Percentiles rank a stretch among this genome's conserved stretches.
Evolutionary conservation across 2,113 vertebrate species (phyloP).

Genomic region (Corvus moneduloides): DNA sequence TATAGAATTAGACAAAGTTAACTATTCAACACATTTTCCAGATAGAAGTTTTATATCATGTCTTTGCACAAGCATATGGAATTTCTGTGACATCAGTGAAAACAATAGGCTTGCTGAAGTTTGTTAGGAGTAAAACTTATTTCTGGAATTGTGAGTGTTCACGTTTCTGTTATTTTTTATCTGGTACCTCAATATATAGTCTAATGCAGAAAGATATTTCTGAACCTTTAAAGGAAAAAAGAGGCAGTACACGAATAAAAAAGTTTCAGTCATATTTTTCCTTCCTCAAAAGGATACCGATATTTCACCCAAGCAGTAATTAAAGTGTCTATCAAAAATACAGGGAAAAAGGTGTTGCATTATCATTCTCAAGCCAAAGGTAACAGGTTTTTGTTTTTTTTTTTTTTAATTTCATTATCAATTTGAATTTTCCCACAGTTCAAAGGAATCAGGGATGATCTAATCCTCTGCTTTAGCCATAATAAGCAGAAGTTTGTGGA

Average conservation of each 20-base stretch:
- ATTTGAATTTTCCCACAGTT: not conserved
- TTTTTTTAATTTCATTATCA: not conserved
- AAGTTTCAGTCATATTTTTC: not conserved
- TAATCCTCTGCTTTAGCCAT: not conserved
- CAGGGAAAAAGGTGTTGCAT: not conserved
- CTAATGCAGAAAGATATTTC: not conserved
- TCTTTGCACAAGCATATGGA: not conserved
- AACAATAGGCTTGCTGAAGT: not conserved
- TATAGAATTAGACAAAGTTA: not conserved
- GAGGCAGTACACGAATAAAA: not conserved
- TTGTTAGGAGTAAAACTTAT: not conserved
- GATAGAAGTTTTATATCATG: not conserved
- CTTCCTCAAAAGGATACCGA: not conserved
- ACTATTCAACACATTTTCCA: not conserved
- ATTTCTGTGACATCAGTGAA: not conserved
- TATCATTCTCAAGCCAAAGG: not conserved
- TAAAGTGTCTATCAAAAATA: not conserved
- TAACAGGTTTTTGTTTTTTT: accelerated
- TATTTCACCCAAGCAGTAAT: not conserved
- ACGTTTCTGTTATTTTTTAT: not conserved
- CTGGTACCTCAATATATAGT: not conserved
- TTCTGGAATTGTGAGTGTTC: not conserved
- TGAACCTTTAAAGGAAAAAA: not conserved
- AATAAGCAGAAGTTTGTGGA: not conserved
- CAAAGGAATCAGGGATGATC: not conserved